Evolutionary conservation across 2,113 vertebrate genomes (phyloP).

Genomic region (Ptilorrhoa leucosticta): DNA sequence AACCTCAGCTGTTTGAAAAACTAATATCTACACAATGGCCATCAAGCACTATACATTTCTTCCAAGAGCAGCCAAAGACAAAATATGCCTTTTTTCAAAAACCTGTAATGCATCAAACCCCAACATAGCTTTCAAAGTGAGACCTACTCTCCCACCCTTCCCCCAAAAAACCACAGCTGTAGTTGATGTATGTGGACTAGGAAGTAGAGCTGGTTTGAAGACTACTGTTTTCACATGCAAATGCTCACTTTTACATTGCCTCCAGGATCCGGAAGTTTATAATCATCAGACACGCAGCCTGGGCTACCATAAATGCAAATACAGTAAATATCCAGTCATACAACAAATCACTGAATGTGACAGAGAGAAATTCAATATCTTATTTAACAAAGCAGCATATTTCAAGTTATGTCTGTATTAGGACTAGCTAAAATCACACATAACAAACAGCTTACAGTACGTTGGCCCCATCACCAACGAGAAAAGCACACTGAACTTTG

Average conservation of each 20-base stretch:
- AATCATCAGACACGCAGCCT: neutral
- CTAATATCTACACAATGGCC: neutral
- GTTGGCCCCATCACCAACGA: neutral
- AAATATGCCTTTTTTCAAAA: neutral
- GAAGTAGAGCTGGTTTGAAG: neutral
- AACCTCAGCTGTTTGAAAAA: neutral
- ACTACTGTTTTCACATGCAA: neutral
- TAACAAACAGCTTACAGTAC: neutral
- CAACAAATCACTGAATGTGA: neutral
- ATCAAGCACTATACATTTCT: neutral
- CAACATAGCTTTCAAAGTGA: neutral
- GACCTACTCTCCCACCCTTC: neutral
- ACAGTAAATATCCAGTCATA: neutral
- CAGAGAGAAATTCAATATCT: neutral
- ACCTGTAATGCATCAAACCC: neutral
- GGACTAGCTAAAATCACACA: neutral
- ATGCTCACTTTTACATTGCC: neutral
- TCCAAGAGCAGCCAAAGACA: neutral
- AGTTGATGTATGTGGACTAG: neutral
- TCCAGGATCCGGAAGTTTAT: neutral
- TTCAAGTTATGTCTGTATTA: neutral
- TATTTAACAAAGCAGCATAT: neutral
- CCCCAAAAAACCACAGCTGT: rapidly evolving
- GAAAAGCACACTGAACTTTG: neutral
- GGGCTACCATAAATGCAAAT: neutral